Percentiles rank a stretch among this genome's conserved stretches.
Conservation (phyloP, 1,140 invertebrate species). For the Drosophila kurseongensis region DNA sequence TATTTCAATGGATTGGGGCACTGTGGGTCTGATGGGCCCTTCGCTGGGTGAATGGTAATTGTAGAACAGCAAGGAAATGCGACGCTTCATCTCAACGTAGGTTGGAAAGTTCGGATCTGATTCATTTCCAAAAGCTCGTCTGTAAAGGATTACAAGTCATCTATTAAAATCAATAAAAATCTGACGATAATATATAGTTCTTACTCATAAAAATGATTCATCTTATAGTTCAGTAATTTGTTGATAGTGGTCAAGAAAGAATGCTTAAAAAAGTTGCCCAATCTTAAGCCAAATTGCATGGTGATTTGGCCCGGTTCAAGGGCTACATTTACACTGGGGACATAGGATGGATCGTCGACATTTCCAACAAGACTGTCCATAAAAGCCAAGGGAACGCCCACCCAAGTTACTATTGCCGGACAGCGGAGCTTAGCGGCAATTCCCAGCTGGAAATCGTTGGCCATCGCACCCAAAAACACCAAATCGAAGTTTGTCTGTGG, state of each 20-base stretch:
- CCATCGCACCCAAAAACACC: conserved; percentile 62
- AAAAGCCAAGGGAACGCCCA: conserved; percentile 31
- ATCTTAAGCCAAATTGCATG: conserved; percentile 17
- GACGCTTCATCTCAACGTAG: conserved; percentile 48
- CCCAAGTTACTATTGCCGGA: conserved; percentile 61
- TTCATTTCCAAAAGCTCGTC: conserved; percentile 15
- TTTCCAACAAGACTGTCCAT: conserved; percentile 56
- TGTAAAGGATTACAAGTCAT: neutral
- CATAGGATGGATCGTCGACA: conserved; percentile 55
- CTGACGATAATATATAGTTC: neutral
- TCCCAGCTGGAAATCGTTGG: conserved; percentile 70
- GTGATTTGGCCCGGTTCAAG: conserved; percentile 10
- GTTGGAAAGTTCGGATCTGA: conserved; percentile 9
- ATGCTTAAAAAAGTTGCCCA: conserved; percentile 15
- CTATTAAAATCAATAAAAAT: no score
- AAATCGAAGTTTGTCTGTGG: conserved; percentile 67
- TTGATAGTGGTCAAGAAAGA: conserved; percentile 1
- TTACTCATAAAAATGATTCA: conserved; percentile 17
- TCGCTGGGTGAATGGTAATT: conserved; percentile 70
- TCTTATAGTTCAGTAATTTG: conserved; percentile 1
- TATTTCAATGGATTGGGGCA: conserved; percentile 84
- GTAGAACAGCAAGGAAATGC: conserved; percentile 71
- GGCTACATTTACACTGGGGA: conserved; percentile 35
- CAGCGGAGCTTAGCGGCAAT: conserved; percentile 62
- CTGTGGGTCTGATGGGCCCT: conserved; percentile 74